Evolutionary conservation across 2,113 vertebrate genomes (phyloP).

Genomic region (Pandion haliaetus): DNA sequence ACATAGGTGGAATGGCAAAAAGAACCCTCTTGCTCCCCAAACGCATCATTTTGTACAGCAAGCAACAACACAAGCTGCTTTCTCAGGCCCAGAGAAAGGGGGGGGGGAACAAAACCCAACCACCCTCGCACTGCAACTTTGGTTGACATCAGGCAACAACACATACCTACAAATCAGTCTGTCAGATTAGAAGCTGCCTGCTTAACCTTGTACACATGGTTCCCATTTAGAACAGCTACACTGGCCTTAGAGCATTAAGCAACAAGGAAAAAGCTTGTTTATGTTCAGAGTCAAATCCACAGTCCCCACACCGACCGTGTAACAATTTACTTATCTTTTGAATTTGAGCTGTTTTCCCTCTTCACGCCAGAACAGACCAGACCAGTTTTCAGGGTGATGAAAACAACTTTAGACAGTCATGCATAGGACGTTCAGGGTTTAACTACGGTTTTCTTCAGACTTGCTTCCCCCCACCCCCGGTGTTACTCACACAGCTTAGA

Average conservation of each 20-base stretch:
- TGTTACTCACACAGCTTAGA: neutral
- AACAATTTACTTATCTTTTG: neutral
- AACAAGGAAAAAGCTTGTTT: neutral
- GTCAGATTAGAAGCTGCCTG: neutral
- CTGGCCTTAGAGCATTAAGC: neutral
- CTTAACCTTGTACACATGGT: neutral
- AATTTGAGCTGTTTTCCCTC: neutral
- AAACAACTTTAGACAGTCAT: neutral
- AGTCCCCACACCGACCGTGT: neutral
- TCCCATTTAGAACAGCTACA: neutral
- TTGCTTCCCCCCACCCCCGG: accelerated
- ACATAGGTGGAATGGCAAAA: neutral
- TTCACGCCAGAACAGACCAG: neutral
- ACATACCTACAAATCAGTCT: neutral
- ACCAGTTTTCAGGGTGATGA: neutral
- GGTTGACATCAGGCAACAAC: neutral
- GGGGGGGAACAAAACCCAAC: neutral
- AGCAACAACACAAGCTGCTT: neutral
- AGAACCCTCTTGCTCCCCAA: neutral
- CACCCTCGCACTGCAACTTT: neutral
- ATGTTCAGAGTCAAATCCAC: constrained; percentile 2
- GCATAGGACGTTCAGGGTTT: neutral
- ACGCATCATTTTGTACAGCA: neutral
- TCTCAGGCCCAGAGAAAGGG: neutral
- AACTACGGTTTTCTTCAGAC: neutral